Percentiles rank a stretch among this genome's conserved stretches.
Conservation (phyloP, 2,888 invertebrate species). For the Lithophane socia region DNA sequence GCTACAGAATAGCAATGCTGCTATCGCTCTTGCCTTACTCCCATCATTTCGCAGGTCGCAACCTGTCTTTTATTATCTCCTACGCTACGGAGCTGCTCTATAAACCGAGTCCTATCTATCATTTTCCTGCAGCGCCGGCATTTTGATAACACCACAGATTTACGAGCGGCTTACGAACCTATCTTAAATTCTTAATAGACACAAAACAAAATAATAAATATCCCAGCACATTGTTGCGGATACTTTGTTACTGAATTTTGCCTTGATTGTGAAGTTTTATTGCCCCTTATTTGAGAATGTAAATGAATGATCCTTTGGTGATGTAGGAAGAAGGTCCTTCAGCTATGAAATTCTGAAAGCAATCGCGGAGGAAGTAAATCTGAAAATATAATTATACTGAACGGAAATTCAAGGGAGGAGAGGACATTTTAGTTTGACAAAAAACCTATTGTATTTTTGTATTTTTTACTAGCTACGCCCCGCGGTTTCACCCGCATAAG, state of each 20-base stretch:
- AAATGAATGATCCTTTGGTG: conserved; percentile 11
- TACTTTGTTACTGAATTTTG: conserved; percentile 41
- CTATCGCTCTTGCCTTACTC: background rate
- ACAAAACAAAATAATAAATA: conserved; percentile 53
- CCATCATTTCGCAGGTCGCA: conserved; percentile 33
- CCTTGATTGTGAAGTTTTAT: conserved; percentile 28
- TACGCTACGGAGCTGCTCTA: conserved; percentile 51
- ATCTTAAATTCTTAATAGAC: conserved; percentile 62
- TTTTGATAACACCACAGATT: conserved; percentile 74
- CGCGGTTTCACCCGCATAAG: no score
- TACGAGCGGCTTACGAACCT: conserved; percentile 68
- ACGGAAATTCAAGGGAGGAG: background rate
- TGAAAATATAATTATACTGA: background rate
- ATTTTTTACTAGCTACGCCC: background rate
- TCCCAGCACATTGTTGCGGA: conserved; percentile 45
- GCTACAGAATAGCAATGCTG: no score
- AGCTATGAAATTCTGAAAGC: background rate
- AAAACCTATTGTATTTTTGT: background rate
- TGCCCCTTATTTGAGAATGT: conserved; percentile 34
- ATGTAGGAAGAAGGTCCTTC: conserved; percentile 9
- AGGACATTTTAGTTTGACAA: background rate
- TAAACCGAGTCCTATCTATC: conserved; percentile 69
- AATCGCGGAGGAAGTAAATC: background rate
- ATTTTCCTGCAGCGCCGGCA: conserved; percentile 62
- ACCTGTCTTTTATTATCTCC: conserved; percentile 50